Conservation (phyloP, 2,797 vertebrate genomes). For the Lemur catta region DNA sequence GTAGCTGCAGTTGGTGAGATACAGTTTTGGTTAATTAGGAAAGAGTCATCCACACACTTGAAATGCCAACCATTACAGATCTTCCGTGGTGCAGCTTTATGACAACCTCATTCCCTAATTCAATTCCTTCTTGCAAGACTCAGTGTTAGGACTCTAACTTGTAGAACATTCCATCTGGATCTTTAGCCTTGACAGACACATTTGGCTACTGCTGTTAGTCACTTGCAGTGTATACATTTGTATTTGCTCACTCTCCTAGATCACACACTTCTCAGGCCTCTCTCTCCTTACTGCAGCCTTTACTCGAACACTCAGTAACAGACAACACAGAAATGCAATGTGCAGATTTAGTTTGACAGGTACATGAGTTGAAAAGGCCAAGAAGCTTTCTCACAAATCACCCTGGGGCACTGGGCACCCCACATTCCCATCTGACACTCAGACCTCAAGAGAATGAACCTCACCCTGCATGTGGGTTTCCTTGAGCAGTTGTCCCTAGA, state of each 20-base stretch:
- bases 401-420: background rate
- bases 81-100: background rate
- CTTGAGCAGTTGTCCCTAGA: background rate
- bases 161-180: background rate
- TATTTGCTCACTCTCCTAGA: background rate
- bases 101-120: background rate
- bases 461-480: background rate
- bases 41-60: background rate
- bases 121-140: background rate
- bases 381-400: constrained; percentile 4
- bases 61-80: background rate
- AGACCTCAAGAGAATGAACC: background rate
- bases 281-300: background rate
- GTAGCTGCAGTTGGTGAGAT: background rate
- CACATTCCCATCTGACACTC: background rate
- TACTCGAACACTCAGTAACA: constrained; percentile 9
- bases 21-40: background rate
- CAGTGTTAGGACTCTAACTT: background rate
- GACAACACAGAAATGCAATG: background rate
- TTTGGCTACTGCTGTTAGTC: background rate
- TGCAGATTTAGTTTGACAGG: background rate
- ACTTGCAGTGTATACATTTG: background rate
- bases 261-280: background rate
- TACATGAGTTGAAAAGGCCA: constrained; percentile 6
- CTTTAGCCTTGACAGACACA: background rate